These are phyloP conservation scores for Dryas iulia DNA, from an alignment of 1,140 invertebrate species.

Conservation along the genomic window DNA sequence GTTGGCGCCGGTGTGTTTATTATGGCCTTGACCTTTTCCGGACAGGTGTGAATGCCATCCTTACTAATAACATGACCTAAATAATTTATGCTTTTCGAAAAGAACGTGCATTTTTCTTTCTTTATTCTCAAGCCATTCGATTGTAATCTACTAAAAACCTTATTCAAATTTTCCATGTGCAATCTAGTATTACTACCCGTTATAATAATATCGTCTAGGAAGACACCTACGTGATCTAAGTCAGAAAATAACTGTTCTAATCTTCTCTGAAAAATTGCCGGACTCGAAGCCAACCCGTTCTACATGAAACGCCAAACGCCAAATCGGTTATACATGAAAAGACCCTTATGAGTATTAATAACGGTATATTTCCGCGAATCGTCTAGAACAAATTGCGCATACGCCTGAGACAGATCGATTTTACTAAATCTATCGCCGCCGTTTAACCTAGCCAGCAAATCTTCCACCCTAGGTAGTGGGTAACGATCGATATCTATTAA, in stretches of 20 bases:
- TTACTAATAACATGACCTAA: conserved; percentile 29
- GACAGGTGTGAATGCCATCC: conserved; percentile 13
- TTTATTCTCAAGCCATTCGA: conserved; percentile 26
- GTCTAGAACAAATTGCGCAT: conserved; percentile 57
- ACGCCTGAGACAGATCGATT: conserved; percentile 61
- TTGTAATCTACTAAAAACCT: conserved; percentile 31
- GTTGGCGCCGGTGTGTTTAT: conserved; percentile 1
- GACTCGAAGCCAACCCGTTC: conserved; percentile 36
- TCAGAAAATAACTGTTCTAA: conserved; percentile 27
- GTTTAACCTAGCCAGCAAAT: conserved; percentile 47
- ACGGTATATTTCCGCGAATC: conserved; percentile 38
- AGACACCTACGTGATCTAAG: conserved; percentile 33
- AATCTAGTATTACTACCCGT: conserved; percentile 9
- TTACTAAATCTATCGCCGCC: conserved; percentile 51
- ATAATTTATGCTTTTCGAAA: conserved; percentile 21
- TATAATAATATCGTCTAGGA: conserved; percentile 42
- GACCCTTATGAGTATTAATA: conserved; percentile 41
- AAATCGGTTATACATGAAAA: conserved; percentile 41
- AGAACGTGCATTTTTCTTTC: conserved; percentile 33
- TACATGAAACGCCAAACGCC: no score
- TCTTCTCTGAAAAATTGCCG: conserved; percentile 37
- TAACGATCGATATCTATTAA: conserved; percentile 51
- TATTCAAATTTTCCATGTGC: conserved; percentile 28
- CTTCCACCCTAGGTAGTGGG: conserved; percentile 56
- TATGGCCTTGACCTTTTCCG: conserved; percentile 30